Conservation (phyloP, 2,888 invertebrate species). For the Monochamus alternatus region DNA sequence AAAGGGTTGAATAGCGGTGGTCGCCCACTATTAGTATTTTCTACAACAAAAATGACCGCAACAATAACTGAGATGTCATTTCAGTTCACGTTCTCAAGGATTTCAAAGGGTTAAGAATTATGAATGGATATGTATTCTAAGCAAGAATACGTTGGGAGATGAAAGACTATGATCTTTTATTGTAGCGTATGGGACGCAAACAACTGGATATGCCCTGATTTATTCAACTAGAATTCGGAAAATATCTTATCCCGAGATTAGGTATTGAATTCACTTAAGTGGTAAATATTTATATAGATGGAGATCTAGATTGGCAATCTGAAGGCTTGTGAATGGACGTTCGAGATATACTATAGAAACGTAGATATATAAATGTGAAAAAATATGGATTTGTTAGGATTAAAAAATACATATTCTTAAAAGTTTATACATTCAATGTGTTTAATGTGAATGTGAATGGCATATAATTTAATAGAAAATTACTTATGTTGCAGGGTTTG, state of each 20-base stretch:
- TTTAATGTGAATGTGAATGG: no score
- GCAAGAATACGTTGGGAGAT: slow-evolving; percentile 45
- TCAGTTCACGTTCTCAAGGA: slow-evolving; percentile 48
- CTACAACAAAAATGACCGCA: slow-evolving; percentile 56
- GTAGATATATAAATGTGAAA: no score
- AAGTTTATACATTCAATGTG: no score
- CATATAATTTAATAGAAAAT: no score
- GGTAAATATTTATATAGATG: slow-evolving; percentile 59
- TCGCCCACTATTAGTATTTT: slow-evolving; percentile 59
- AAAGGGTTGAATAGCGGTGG: slow-evolving; percentile 48
- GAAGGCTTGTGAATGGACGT: neutral
- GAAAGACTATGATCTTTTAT: slow-evolving; percentile 43
- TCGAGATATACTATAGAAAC: neutral
- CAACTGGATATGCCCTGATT: slow-evolving; percentile 50
- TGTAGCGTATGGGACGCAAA: slow-evolving; percentile 52
- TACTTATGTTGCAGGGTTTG: no score
- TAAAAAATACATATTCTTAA: no score
- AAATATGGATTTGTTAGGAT: no score
- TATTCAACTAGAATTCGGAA: slow-evolving; percentile 58
- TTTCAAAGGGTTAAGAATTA: slow-evolving; percentile 57
- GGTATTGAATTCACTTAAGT: slow-evolving; percentile 53
- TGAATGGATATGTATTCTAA: slow-evolving; percentile 50
- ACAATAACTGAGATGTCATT: slow-evolving; percentile 58
- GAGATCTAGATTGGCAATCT: slow-evolving; percentile 41
- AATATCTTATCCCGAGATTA: slow-evolving; percentile 58